phyloP scores from a whole-genome alignment of 2,797 vertebrate species.

The Acanthis flammea region DNA sequence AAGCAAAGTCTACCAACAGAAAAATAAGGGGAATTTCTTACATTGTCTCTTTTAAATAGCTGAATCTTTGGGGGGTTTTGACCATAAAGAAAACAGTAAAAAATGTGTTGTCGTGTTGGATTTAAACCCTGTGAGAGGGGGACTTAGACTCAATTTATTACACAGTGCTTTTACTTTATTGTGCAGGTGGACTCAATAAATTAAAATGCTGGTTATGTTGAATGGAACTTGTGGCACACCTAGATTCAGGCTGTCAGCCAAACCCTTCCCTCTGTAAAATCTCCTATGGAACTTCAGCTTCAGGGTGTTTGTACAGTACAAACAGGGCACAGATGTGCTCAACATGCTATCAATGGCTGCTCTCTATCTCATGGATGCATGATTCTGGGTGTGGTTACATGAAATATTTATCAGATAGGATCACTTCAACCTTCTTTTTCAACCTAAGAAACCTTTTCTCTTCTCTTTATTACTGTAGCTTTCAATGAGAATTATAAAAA shows the following conservation, averaged over 20 bases:
- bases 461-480: background rate
- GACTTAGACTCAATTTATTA: background rate
- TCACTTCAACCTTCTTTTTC: background rate
- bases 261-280: background rate
- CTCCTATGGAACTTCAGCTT: background rate
- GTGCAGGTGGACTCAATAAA: conserved; percentile 11
- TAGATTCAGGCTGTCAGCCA: background rate
- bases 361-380: background rate
- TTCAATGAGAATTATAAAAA: background rate
- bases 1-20: background rate
- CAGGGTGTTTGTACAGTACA: background rate
- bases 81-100: background rate
- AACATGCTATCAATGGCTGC: background rate
- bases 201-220: conserved; percentile 2
- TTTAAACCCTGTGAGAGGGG: background rate
- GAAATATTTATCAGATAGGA: background rate
- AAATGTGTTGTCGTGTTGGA: background rate
- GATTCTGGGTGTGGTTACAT: background rate
- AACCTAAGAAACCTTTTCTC: background rate
- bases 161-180: background rate
- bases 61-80: background rate
- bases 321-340: background rate
- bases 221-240: background rate
- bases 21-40: background rate
- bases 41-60: background rate